Base-by-base conservation (phyloP, 2,797 vertebrate species). In the Manis pentadactyla region DNA sequence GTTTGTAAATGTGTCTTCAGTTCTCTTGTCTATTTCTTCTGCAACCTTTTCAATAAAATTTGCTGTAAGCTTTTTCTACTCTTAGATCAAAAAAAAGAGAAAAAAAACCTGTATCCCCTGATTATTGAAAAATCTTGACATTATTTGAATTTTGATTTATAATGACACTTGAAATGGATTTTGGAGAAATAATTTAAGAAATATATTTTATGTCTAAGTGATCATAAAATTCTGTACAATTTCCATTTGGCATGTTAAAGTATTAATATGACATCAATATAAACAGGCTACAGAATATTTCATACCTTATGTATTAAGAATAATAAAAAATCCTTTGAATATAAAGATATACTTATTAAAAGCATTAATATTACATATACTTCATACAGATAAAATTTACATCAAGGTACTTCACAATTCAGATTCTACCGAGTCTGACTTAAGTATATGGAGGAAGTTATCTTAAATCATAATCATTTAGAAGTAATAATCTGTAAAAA, bases 401-500 rank as follows among this genome's bases (percentile, higher is more conserved):
- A 98, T 97, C 87, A 96, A 98, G 98, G 92, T 78, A 93, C 91
- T 98, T 98, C 97, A 98, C 93, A 96, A 64, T 4, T 97, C 93
- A 98, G 93, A 98, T 97, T 82, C 92, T 75, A 46, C n/a, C 95
- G 97, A 98, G 73, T 95, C 95, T 96, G 95, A 96, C 87, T 95
- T 87, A 98, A 98, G 96, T 98, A 97, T 97, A 95, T 95, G 57
- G 92, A 95, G 88, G 92, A 98, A 97, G 73, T 97, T 98, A 98
- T 98, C 98, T 98, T 97, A 98, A 98, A 97, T 97, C 98, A 97
- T 98, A 98, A 98, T 98, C 69, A 0, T 97, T 98, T 98, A 96
- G 98, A 98, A 98, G 97, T 98, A 98, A 98, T 98, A 98, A 98
- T 97, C 96, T 98, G 94, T 91, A 97, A 98, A 98, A 98, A 98